Conservation (phyloP, 2,888 invertebrate species). For the Macrophya alboannulata region DNA sequence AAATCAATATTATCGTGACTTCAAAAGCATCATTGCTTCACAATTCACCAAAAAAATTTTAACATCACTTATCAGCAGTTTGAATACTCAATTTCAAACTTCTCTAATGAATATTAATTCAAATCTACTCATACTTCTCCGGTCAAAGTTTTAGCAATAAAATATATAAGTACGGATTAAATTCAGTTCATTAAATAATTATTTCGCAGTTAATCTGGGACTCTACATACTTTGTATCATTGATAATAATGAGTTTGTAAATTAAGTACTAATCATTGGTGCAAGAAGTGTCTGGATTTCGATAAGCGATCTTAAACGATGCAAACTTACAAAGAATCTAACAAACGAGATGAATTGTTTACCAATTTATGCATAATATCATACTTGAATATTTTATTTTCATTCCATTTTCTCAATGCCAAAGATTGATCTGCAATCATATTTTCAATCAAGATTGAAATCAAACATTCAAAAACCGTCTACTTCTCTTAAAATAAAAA, state of each 20-base stretch:
- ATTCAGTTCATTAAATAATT: slow-evolving; percentile 27
- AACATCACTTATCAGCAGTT: not conserved
- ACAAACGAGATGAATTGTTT: not conserved
- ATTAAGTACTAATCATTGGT: slow-evolving; percentile 33
- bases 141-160: slow-evolving; percentile 3
- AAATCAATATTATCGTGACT: not conserved
- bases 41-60: not conserved
- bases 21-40: not conserved
- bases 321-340: not conserved
- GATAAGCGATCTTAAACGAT: not conserved
- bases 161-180: slow-evolving; percentile 24
- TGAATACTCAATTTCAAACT: not conserved
- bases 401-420: not conserved
- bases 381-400: not conserved
- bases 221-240: not conserved
- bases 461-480: not conserved
- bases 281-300: not conserved
- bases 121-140: not conserved
- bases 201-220: not conserved
- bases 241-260: slow-evolving; percentile 6
- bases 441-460: not conserved
- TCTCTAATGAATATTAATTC: not conserved
- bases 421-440: not conserved
- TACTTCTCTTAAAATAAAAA: not conserved
- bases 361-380: not conserved